These are phyloP conservation scores for Malthinus seriepunctatus DNA, from an alignment of 2,888 invertebrate species.

Conservation along the genomic window DNA sequence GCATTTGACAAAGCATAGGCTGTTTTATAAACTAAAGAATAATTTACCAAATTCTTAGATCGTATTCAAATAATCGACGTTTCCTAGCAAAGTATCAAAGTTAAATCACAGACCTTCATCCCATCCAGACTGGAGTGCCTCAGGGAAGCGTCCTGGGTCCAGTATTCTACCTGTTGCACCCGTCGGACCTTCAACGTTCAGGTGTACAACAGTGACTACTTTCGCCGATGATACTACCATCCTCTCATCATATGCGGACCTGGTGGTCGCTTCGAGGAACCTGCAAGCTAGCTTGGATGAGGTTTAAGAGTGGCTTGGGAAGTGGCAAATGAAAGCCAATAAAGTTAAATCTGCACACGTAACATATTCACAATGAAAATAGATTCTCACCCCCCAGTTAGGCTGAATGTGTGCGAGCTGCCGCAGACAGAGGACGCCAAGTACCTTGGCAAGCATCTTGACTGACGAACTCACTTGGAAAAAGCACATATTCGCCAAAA, in stretches of 20 bases:
- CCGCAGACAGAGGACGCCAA: background rate
- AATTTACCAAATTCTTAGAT: too few species aligned
- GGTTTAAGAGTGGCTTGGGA: background rate
- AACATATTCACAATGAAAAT: slow-evolving; percentile 1
- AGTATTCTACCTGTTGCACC: too few species aligned
- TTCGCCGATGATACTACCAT: background rate
- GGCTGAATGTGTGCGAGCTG: too few species aligned
- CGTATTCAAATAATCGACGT: too few species aligned
- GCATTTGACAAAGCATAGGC: too few species aligned
- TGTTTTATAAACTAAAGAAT: too few species aligned
- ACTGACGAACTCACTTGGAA: background rate
- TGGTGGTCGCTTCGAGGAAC: background rate
- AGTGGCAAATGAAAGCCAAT: background rate
- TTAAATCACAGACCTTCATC: too few species aligned
- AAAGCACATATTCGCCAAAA: background rate
- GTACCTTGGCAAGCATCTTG: too few species aligned
- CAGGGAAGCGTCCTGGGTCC: background rate
- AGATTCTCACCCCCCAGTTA: too few species aligned
- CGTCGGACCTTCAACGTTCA: too few species aligned
- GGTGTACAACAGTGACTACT: background rate
- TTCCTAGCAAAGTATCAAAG: too few species aligned
- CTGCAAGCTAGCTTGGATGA: background rate
- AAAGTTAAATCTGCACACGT: background rate
- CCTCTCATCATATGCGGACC: background rate
- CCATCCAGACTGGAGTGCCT: background rate